A percentile compares a stretch with the other conserved stretches of the same genome.
These are phyloP conservation scores for Procambarus virginalis DNA, from an alignment of 1,140 invertebrate genomes.

Conservation along the genomic window DNA sequence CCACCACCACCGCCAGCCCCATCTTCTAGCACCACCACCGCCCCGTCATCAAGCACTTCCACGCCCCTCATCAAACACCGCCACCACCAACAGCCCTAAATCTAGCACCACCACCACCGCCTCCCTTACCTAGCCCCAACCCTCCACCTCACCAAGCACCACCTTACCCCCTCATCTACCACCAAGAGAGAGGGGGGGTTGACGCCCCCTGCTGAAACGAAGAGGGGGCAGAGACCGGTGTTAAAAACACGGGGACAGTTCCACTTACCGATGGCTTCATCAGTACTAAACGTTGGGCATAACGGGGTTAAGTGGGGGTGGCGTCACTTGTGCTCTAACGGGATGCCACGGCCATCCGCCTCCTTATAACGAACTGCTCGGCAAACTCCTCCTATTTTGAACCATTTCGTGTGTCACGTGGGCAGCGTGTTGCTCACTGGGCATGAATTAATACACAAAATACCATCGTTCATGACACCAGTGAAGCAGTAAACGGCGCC, in stretches of 20 bases:
- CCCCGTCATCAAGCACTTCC: neutral
- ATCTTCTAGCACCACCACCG: neutral
- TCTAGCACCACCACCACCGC: too few relatives aligned
- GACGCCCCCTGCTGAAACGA: too few relatives aligned
- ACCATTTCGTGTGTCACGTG: too few relatives aligned
- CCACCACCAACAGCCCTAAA: too few relatives aligned
- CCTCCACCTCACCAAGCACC: too few relatives aligned
- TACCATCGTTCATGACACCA: neutral
- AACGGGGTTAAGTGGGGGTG: neutral
- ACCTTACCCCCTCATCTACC: too few relatives aligned
- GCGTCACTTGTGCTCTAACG: neutral
- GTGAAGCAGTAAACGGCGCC: neutral
- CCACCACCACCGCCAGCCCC: neutral
- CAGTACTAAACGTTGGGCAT: neutral
- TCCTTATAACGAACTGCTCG: neutral
- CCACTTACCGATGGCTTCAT: neutral
- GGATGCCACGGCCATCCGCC: neutral
- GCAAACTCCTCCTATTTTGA: too few relatives aligned
- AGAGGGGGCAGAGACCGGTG: too few relatives aligned
- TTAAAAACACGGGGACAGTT: neutral
- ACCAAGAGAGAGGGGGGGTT: too few relatives aligned
- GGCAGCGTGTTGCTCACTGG: neutral
- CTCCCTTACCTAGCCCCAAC: too few relatives aligned
- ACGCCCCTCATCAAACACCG: too few relatives aligned
- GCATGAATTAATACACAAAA: neutral